Percentiles rank a stretch among this genome's conserved stretches.
phyloP scores from a whole-genome alignment of 2,797 vertebrate genomes.

The Anguilla megastoma region DNA sequence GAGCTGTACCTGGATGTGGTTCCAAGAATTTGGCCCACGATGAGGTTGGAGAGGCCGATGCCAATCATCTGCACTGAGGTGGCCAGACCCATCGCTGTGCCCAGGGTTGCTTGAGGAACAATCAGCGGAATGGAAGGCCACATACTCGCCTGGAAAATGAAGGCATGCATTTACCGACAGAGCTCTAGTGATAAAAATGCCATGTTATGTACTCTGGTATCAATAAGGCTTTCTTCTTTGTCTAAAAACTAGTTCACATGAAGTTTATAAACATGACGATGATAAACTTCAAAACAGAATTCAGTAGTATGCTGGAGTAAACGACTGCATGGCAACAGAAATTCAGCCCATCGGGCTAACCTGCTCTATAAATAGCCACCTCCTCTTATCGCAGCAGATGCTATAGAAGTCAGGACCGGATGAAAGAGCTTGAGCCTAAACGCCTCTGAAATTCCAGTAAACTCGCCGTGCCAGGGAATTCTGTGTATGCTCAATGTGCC shows the following conservation, averaged over 20 bases:
- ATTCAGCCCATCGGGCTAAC: conserved; percentile 6
- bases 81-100: conserved; percentile 80
- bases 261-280: neutral
- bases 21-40: conserved; percentile 78
- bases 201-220: neutral
- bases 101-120: conserved; percentile 77
- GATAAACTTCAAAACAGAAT: neutral
- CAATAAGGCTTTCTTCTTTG: neutral
- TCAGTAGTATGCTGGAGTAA: neutral
- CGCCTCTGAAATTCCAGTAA: conserved; percentile 16
- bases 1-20: conserved; percentile 71
- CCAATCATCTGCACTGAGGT: conserved; percentile 82
- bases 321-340: conserved; percentile 15
- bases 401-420: conserved; percentile 13
- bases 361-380: conserved; percentile 23
- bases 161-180: neutral
- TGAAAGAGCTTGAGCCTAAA: conserved; percentile 19
- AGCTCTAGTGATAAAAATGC: neutral
- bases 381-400: conserved; percentile 23
- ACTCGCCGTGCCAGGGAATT: neutral
- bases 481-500: neutral
- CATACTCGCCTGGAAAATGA: conserved; percentile 73
- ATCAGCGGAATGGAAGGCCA: conserved; percentile 83
- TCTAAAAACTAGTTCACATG: neutral
- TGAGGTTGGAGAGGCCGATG: conserved; percentile 77